Conservation (phyloP, 64 coral and sea anemone species). For the Montipora efflorescens region DNA sequence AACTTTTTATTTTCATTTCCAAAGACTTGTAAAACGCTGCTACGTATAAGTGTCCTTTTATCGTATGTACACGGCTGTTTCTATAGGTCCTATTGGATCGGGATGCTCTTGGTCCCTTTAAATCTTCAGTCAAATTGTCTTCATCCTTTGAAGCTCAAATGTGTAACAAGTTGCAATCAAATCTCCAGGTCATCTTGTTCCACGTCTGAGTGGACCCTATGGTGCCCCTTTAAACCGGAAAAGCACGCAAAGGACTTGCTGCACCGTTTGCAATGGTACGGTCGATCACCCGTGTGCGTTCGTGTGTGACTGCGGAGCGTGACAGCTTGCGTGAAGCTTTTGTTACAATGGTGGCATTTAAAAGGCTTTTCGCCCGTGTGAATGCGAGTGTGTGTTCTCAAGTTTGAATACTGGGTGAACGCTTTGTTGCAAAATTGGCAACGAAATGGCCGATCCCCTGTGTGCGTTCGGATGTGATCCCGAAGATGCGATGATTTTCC, state of each 20-base stretch:
- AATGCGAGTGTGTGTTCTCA: constrained; percentile 97
- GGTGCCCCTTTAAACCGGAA: constrained; percentile 91
- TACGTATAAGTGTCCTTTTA: not conserved
- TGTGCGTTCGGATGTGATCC: constrained; percentile 98
- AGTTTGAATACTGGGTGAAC: constrained; percentile 97
- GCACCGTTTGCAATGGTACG: constrained; percentile 94
- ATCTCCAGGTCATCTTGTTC: constrained; percentile 56
- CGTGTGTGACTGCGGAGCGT: constrained; percentile 96
- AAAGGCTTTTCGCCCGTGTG: constrained; percentile 98
- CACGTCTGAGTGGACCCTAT: constrained; percentile 84
- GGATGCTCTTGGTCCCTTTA: not conserved
- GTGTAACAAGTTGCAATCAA: not conserved
- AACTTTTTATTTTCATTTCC: not conserved
- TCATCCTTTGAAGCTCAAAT: not conserved
- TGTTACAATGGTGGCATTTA: constrained; percentile 93
- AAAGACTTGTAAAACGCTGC: not conserved
- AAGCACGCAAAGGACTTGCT: constrained; percentile 98
- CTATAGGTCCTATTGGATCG: not conserved
- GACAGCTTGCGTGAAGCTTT: constrained; percentile 98
- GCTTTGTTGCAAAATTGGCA: constrained; percentile 98
- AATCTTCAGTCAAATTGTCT: not conserved
- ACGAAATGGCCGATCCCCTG: constrained; percentile 95
- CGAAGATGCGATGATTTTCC: constrained; percentile 98
- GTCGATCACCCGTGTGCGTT: constrained; percentile 92
- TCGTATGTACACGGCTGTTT: not conserved